A percentile compares a stretch with the other conserved stretches of the same genome.
Evolutionary conservation across 2,888 invertebrate genomes (phyloP).

Genomic region (Agrotis ipsilon): DNA sequence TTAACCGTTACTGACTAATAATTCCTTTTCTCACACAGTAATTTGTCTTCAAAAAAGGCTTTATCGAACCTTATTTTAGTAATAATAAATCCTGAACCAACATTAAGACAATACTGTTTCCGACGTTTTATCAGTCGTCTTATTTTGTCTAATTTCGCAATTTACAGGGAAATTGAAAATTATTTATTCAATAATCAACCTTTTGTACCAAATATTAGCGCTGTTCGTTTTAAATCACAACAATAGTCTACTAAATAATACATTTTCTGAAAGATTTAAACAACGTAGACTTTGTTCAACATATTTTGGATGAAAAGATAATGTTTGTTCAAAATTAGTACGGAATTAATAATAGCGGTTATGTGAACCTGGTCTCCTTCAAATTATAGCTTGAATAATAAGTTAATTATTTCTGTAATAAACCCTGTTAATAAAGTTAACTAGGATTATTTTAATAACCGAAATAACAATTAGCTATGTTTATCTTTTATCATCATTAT

Average conservation of each 20-base stretch:
- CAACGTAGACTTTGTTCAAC: neutral
- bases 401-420: neutral
- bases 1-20: neutral
- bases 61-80: neutral
- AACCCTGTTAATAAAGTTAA: neutral
- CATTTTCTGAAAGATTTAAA: constrained; percentile 19
- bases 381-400: no score
- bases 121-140: neutral
- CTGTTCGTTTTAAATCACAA: constrained; percentile 9
- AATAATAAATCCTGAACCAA: neutral
- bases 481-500: no score
- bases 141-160: neutral
- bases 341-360: constrained; percentile 13
- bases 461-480: no score
- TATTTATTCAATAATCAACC: constrained; percentile 32
- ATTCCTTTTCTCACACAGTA: neutral
- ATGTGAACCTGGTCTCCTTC: neutral
- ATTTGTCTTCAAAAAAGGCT: no score
- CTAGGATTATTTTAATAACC: no score
- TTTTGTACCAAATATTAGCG: constrained; percentile 13
- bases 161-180: constrained; percentile 23
- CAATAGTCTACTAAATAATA: constrained; percentile 22
- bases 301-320: constrained; percentile 21
- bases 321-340: constrained; percentile 27
- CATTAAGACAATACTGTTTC: neutral